Evolutionary conservation across 2,113 vertebrate genomes (phyloP), one percentile per base, ranked within the genome.

Genomic region (Myrmophylax atrothorax): DNA sequence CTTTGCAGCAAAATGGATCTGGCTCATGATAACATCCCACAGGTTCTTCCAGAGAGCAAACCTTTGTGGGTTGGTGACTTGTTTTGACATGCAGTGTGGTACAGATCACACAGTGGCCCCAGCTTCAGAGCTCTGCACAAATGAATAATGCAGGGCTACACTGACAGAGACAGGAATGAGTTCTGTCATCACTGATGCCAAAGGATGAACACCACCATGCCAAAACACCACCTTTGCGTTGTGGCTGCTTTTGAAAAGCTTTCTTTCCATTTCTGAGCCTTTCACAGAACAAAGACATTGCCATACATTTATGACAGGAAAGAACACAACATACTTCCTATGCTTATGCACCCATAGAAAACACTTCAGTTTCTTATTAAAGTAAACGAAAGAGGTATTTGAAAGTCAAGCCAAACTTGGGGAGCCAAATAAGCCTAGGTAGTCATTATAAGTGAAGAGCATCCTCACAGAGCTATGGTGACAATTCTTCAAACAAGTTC

Each of bases 331-430:
- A 7, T 7, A 1, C 4, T 73, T 82, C 22, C 25, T 37, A 12
- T 62, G 35, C 23, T 68, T 47, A 55, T 0, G 0, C 4, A 66
- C 6, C 17, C 18, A 20, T 2, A 12, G 44, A 76, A 90, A 79
- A 9, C 7, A 29, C 29, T 52, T 91, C 38, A 62, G 10, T 42
- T 42, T 42, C 40, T 42, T 86, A 73, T 47, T 68, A 56, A 78
- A 59, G 46, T 69, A 89, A 70, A 44, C 19, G 5, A 66, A 56
- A 67, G 19, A 37, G 9, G 7, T 1, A 33, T 29, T 38, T 50
- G 28, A 78, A 89, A 87, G 5, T 14, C 2, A 1, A 13, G 13
- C 14, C 29, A 68, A 33, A 12, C 9, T 23, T 38, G 7, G 49
- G 38, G 6, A 86, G 17, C 24, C 12, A 17, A 64, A 46, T 5